Conservation (phyloP, 2,888 invertebrate genomes). For the Spodoptera littoralis region DNA sequence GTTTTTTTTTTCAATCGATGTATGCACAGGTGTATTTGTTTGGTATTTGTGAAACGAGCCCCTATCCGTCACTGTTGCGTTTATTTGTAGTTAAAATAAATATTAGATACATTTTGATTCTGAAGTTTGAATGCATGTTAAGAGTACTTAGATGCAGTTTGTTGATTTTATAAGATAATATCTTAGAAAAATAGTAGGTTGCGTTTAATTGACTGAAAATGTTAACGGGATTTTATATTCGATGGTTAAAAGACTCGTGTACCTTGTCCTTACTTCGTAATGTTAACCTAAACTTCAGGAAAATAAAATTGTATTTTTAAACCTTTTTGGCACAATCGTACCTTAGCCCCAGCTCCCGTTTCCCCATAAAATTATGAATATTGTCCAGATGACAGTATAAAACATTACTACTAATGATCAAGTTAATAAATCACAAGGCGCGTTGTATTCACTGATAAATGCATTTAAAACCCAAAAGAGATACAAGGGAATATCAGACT, state of each 20-base stretch:
- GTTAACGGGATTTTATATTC: not conserved
- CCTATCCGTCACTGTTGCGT: slow-evolving; percentile 50
- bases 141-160: slow-evolving; percentile 3
- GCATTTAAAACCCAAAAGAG: not conserved
- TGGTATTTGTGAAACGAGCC: slow-evolving; percentile 48
- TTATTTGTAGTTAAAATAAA: slow-evolving; percentile 51
- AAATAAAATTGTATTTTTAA: too few relatives aligned
- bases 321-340: too few relatives aligned
- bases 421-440: too few relatives aligned
- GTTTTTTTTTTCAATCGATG: slow-evolving; percentile 61
- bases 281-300: too few relatives aligned
- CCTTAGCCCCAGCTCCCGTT: too few relatives aligned
- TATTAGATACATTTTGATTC: slow-evolving; percentile 35
- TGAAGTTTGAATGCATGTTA: slow-evolving; percentile 17
- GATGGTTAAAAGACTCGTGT: too few relatives aligned
- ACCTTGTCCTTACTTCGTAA: too few relatives aligned
- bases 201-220: not conserved
- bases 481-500: slow-evolving; percentile 12
- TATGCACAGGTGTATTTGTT: slow-evolving; percentile 84
- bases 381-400: too few relatives aligned
- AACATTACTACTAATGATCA: too few relatives aligned
- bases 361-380: too few relatives aligned
- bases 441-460: not conserved
- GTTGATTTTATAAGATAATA: slow-evolving; percentile 23
- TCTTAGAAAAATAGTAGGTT: not conserved